Evolutionary conservation across 2,888 invertebrate species (phyloP).

Genomic region (Acanthococcus lagerstroemiae): DNA sequence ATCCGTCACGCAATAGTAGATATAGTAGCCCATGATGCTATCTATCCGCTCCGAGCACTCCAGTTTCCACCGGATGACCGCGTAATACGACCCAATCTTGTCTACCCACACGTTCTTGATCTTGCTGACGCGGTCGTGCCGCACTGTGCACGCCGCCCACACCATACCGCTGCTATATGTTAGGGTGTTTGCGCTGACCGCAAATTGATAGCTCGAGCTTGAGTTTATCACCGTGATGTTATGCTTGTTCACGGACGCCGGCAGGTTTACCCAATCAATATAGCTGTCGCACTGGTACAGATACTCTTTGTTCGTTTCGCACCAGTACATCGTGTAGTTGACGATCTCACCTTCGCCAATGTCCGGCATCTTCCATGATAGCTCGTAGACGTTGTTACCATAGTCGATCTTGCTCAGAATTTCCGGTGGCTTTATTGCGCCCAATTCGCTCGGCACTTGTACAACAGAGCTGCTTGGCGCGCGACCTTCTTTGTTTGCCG

Average conservation of each 20-base stretch:
- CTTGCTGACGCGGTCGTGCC: constrained; percentile 47
- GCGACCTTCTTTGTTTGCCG: constrained; percentile 51
- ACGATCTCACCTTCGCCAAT: constrained; percentile 10
- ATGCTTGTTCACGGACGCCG: constrained; percentile 45
- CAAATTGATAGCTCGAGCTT: constrained; percentile 61
- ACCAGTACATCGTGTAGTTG: constrained; percentile 77
- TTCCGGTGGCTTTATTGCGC: constrained; percentile 47
- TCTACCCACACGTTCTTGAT: constrained; percentile 50
- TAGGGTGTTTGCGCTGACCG: constrained; percentile 65
- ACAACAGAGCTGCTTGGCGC: constrained; percentile 51
- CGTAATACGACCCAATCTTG: constrained; percentile 45
- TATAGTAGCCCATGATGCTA: constrained; percentile 60
- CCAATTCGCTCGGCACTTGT: constrained; percentile 50
- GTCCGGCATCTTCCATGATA: constrained; percentile 64
- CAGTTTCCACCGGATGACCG: constrained; percentile 64
- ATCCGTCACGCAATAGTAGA: constrained; percentile 48
- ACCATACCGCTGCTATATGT: constrained; percentile 68
- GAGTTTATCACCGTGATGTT: constrained; percentile 51
- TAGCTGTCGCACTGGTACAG: constrained; percentile 52
- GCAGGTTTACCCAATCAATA: constrained; percentile 51
- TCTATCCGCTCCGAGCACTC: constrained; percentile 64
- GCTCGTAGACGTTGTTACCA: constrained; percentile 58
- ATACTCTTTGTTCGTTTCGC: constrained; percentile 49
- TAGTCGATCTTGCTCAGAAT: constrained; percentile 63
- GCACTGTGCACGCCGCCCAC: constrained; percentile 68